Evolutionary conservation across 2,113 vertebrate species (phyloP).

Genomic region (Sinocyclocheilus rhinocerous): DNA sequence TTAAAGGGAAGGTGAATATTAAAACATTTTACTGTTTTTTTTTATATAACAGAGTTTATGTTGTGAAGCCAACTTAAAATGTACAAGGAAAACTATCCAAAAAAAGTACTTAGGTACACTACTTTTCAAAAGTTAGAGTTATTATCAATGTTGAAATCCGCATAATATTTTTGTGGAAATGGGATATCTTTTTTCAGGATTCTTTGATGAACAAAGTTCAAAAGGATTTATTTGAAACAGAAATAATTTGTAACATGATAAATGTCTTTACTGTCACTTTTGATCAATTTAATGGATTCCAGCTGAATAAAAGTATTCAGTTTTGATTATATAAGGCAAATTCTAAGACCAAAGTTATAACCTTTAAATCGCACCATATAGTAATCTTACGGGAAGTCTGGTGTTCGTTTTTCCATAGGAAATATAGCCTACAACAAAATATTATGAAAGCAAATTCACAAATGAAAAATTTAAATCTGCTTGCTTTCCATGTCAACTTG

Average conservation of each 20-base stretch:
- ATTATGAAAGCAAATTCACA: background rate
- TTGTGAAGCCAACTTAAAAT: background rate
- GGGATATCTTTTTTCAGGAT: background rate
- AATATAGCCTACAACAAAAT: background rate
- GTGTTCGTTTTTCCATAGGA: background rate
- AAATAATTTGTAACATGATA: background rate
- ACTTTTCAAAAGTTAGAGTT: background rate
- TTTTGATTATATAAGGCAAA: background rate
- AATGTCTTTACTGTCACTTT: background rate
- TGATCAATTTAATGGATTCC: background rate
- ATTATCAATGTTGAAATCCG: no score
- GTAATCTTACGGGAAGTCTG: background rate
- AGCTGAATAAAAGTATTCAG: background rate
- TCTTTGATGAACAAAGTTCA: background rate
- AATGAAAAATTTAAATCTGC: background rate
- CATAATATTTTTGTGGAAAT: background rate
- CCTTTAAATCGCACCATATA: constrained; percentile 1
- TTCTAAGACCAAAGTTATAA: background rate
- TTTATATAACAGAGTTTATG: background rate
- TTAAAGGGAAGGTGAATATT: background rate
- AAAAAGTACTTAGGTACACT: background rate
- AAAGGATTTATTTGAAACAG: background rate
- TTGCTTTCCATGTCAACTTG: background rate
- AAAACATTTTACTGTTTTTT: background rate
- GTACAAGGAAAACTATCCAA: background rate